Base-by-base conservation (phyloP, 1,140 invertebrate species). In the Papilio helenus region DNA sequence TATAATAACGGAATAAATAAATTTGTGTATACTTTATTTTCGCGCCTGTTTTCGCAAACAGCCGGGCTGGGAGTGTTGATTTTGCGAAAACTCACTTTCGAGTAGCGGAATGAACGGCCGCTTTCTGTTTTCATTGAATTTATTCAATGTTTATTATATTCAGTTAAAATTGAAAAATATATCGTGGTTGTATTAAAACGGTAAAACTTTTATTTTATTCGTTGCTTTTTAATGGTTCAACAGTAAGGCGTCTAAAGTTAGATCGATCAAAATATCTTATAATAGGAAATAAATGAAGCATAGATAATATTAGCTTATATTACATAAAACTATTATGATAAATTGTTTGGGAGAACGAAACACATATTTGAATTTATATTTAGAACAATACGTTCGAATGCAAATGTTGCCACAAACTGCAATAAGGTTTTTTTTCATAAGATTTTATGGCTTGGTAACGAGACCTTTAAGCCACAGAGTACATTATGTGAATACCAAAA, bases 71-170 rank as follows among this genome's bases (percentile, higher is more conserved):
- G 34, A 44, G 42, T 74, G 72, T 74, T 74, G 72, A 74, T 74
- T 74, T 74, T 74, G 44, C 72, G 72, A 74, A 74, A 74, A 49
- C 44, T 74, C 44, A 20, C 72, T 16, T 26, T 49, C 72, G 72
- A 74, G 23, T 74, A 44, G 4, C n/a, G 44, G 20, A 49, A 49
- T 44, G 72, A 46, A 46, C 72, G 42, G 20, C 20, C 39, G 72
- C 23, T 74, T 72, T 72, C 29, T 74, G 72, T 74, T 74, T 74
- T 74, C 44, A 49, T 74, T 74, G 44, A 74, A 74, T 74, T 74
- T 74, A 49, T 49, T 72, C 44, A 74, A 46, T 29, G 34, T 72
- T 39, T 72, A 72, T 72, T 72, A 44, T n/a, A 34, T 42, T 42
- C 39, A 72, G 18, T 20, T 72, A 72, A 44, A 72, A 72, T 72